Evolutionary conservation across 2,888 invertebrate species (phyloP), one percentile per base, ranked within the genome.

Genomic region (Herminia tarsipennalis): DNA sequence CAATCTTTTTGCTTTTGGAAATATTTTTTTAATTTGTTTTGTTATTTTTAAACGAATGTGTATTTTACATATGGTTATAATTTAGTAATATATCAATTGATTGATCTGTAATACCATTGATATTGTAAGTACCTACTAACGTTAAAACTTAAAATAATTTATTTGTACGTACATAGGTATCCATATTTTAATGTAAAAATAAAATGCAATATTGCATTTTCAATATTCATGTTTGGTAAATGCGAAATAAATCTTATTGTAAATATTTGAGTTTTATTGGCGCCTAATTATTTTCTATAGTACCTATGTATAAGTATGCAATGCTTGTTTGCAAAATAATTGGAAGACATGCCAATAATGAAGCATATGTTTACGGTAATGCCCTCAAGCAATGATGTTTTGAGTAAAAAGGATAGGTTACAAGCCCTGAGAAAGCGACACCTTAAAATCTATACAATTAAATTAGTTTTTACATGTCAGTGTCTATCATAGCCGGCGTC

Each of bases 91-190:
- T 59, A 54, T 64, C 55, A 64, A 70, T 66, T 56, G 49, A 71
- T 69, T 72, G 75, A 82, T 82, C 78, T 84, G 79, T 81, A 75
- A 80, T 78, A 73, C 83, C 81, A 84, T 83, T 86, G 85, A 86
- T 86, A 86, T 74, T 78, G 59, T 84, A 82, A 82, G 81, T 71
- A 68, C 66, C 50, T 59, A 69, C 57, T 70, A 72, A 76, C 66
- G 45, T 66, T 63, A 55, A 71, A 60, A 63, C 54, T 57, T 76
- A 73, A 71, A 65, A 66, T 81, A 76, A 84, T 81, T 84, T 84
- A 85, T 83, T 78, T 70, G 59, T 78, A 76, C 57, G 67, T 51
- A 63, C 49, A 46, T 70, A 56, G 64, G 59, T 64, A 56, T 56
- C 39, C 40, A 48, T 60, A 60, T 52, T 65, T 64, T 37, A 66